Evolutionary conservation across 1,140 invertebrate genomes (phyloP).

Genomic region (Drosophila murphyi): DNA sequence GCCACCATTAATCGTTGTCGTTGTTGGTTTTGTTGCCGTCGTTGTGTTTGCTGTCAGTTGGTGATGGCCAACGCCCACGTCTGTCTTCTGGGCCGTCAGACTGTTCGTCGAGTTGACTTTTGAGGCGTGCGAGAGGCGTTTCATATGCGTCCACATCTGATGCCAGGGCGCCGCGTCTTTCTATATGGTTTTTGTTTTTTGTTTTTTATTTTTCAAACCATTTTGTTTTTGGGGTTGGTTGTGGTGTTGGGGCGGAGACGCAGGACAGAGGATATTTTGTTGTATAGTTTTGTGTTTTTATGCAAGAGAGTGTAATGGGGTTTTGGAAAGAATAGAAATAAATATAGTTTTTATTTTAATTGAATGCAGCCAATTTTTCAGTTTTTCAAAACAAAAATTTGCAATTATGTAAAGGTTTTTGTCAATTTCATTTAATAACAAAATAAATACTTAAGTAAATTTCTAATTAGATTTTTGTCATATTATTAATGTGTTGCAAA

Average conservation of each 20-base stretch:
- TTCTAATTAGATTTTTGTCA: neutral
- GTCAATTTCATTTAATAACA: constrained; percentile 8
- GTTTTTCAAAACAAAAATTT: constrained; percentile 48
- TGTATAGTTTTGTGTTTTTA: constrained; percentile 32
- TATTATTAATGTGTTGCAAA: no score
- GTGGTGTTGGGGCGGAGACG: constrained; percentile 14
- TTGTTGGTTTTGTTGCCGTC: constrained; percentile 24
- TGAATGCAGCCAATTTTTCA: constrained; percentile 56
- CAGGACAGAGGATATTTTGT: constrained; percentile 35
- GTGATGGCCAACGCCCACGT: constrained; percentile 67
- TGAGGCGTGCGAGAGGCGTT: constrained; percentile 81
- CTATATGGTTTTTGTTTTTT: constrained; percentile 58
- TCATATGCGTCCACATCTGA: constrained; percentile 84
- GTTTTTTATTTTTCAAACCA: neutral
- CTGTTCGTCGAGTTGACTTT: constrained; percentile 83
- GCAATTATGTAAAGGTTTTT: neutral
- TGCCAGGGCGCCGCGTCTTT: constrained; percentile 81
- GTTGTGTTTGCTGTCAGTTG: constrained; percentile 53
- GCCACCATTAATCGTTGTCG: constrained; percentile 30
- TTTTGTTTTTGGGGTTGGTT: constrained; percentile 27
- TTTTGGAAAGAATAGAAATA: constrained; percentile 72
- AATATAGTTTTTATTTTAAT: constrained; percentile 68
- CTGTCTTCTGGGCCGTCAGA: constrained; percentile 80
- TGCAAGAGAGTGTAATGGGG: constrained; percentile 28
- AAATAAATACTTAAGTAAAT: constrained; percentile 12